Evolutionary conservation across 2,113 vertebrate genomes (phyloP), one percentile per base, ranked within the genome.

Genomic region (Orcinus orca): DNA sequence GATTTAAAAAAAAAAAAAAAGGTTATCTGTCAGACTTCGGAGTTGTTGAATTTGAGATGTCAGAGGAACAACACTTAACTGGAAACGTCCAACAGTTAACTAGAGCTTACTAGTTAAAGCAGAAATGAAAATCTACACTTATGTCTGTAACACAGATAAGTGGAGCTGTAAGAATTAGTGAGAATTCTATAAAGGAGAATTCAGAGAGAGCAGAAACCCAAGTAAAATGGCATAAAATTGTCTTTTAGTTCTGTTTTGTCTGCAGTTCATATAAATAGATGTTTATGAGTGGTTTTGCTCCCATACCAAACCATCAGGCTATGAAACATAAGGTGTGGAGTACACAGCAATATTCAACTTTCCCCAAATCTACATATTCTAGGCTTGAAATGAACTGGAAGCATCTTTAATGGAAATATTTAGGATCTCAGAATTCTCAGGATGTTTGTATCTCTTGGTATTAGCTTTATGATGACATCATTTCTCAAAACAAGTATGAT

Each of bases 401-500:
- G 23, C 12, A 71, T 25, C 62, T 29, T 67, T 29, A 95, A 81
- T 81, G 58, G 44, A 95, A 80, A 91, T 73, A 96, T 47, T 93
- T 83, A 79, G 58, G 14, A 88, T 62, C 38, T 77, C 33, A 73
- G 81, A 41, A 65, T 58, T n/a, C 50, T 79, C 41, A 58, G 14
- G 12, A 63, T 53, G 17, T 6, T 65, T 83, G 7, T 65, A 25
- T 60, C 70, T 93, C 38, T 90, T 84, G 50, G 74, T 33, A 63
- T 53, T 67, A 91, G 53, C 65, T 87, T 93, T 68, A 88, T 44
- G n/a, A 18, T 86, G 38, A 71, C 4, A 41, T 8, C 18, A 21
- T 80, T 80, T 89, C 70, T 92, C 83, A 95, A 95, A 91, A 41
- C 25, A 95, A 96, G 76, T 2, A 62, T 6, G 31, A 33, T 55